A percentile compares a stretch with the other conserved stretches of the same genome.
phyloP scores from a whole-genome alignment of 2,797 vertebrate genomes.

The Pseudochirops corinnae region DNA sequence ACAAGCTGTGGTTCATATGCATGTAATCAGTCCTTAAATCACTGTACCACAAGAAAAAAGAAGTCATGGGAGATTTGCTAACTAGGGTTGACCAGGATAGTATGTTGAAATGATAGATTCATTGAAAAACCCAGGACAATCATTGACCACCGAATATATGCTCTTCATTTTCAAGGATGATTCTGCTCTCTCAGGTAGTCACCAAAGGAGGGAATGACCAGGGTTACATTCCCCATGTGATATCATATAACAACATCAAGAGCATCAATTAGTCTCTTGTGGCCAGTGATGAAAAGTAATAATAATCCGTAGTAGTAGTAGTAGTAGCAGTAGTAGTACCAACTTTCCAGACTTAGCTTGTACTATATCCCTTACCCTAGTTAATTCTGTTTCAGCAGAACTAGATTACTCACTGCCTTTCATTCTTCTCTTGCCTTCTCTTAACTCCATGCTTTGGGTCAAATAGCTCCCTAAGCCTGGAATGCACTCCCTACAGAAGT shows the following conservation, averaged over 20 bases:
- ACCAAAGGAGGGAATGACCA: background rate
- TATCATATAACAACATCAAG: background rate
- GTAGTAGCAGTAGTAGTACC: background rate
- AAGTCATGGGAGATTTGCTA: background rate
- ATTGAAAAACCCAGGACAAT: background rate
- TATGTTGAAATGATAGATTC: background rate
- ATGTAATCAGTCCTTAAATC: background rate
- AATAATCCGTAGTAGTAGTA: background rate
- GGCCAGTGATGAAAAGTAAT: background rate
- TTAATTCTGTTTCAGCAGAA: background rate
- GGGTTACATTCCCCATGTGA: background rate
- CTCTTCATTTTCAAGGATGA: background rate
- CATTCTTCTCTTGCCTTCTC: background rate
- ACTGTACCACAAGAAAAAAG: background rate
- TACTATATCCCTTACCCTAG: background rate
- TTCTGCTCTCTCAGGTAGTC: background rate
- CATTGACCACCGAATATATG: background rate
- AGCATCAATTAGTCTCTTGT: background rate
- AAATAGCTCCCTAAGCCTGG: background rate
- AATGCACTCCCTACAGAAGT: background rate
- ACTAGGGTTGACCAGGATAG: background rate
- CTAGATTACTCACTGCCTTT: background rate
- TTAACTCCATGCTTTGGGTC: background rate
- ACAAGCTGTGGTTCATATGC: background rate
- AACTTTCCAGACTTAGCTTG: background rate